Conservation (phyloP, 2,888 invertebrate genomes). For the Eugnorisma glareosa region DNA sequence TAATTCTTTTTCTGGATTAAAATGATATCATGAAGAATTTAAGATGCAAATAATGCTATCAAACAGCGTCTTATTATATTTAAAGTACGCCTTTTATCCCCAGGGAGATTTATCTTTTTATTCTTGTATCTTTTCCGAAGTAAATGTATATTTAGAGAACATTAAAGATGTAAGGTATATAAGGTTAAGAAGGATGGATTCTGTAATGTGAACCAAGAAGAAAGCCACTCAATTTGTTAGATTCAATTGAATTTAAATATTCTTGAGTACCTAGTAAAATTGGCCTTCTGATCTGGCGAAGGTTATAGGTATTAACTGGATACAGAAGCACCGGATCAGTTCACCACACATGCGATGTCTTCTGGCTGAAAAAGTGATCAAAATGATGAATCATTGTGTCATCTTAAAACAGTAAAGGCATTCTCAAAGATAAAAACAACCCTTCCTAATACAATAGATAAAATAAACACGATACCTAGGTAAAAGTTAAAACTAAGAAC, state of each 20-base stretch:
- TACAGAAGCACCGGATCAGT: neutral
- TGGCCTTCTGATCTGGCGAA: neutral
- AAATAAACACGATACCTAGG: conserved; percentile 1
- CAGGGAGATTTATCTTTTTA: conserved; percentile 26
- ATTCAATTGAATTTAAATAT: neutral
- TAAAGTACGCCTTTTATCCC: conserved; percentile 38
- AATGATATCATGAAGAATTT: conserved; percentile 43
- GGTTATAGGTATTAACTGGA: neutral
- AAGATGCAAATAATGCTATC: conserved; percentile 49
- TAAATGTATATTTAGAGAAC: conserved; percentile 24
- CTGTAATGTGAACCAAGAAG: neutral
- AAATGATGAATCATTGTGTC: neutral
- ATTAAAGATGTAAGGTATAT: conserved; percentile 33
- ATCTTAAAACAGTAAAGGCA: too few relatives aligned
- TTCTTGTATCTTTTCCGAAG: conserved; percentile 32
- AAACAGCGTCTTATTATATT: conserved; percentile 42
- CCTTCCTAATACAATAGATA: neutral
- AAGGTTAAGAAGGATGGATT: conserved; percentile 10
- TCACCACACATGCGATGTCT: neutral
- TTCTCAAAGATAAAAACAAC: neutral
- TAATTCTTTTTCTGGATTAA: conserved; percentile 33
- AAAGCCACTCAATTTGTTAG: neutral
- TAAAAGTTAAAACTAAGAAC: conserved; percentile 33
- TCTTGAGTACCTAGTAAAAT: neutral
- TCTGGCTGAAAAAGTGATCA: neutral